Base-by-base conservation (phyloP, 2,113 vertebrate species). In the Syrmaticus mikado region DNA sequence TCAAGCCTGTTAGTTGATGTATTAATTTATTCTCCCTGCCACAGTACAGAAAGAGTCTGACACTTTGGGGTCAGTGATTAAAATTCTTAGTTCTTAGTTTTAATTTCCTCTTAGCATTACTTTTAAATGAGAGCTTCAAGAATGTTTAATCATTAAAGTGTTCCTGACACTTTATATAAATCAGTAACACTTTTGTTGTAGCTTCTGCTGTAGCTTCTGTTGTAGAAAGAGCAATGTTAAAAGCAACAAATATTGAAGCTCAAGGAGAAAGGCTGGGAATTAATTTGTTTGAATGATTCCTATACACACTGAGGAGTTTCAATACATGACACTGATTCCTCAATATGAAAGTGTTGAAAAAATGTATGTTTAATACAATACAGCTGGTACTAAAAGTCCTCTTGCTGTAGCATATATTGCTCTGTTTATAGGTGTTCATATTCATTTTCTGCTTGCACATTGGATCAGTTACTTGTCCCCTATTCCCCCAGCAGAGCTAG, bases 11-110 rank as follows among this genome's bases (percentile, higher is more conserved):
- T 87, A 80, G 18, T 58, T 94, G 43, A 61, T 70, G 91, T 94
- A 75, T 89, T 87, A 78, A 73, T 75, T 91, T 71, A 66, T 88
- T 89, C 60, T 77, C 78, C 64, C 74, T 90, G 65, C 43, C 36
- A 58, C 70, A 57, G 43, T 36, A 70, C 60, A 30, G 45, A 77
- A 82, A 67, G 38, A 79, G 81, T 12, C 25, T 83, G 58, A 85
- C 83, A 89, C 19, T 82, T 82, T n/a, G 50, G 36, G 75, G 67
- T 68, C 72, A 66, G 40, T 52, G 72, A 74, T 91, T 77, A 86
- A 91, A 90, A 75, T 78, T 75, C 10, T 50, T 72, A 58, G 38
- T 52, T 82, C 28, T 53, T 40, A 20, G 52, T 38, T 91, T 62
- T 72, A 67, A 68, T 66, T 65, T 45, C 14, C n/a, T 89, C 67